Base-by-base conservation (phyloP, 53 echinoderm and acorn worm genomes). In the Patiria pectinifera region DNA sequence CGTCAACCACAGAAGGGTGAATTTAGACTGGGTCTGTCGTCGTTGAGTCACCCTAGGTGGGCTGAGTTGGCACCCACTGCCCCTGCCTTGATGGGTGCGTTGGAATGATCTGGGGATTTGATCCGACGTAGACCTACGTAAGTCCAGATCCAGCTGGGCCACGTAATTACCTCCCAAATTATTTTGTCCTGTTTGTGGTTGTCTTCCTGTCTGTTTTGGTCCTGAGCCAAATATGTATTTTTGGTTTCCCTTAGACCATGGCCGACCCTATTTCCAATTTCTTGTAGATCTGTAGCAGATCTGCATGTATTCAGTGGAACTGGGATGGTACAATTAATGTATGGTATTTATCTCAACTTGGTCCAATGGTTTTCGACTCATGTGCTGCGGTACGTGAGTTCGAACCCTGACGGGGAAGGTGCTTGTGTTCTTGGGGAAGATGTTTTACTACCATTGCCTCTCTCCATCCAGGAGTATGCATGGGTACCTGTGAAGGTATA, bases 31-130 rank as follows among this genome's bases (percentile, higher is more conserved):
- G 43, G 78, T 16, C 21, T 18, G 53, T 53, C 53, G 19, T 23
- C 7, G 44, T 88, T 88, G 88, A 88, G 88, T 88, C 88, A 88
- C 88, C 45, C 60, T 46, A 61, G 78, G 78, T 88, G 88, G 88
- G 88, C 47, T 35, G 88, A 59, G 22, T 88, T 53, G 77, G 78
- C 77, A 88, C 88, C 88, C 88, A 88, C 78, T 78, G 77, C 59
- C 75, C 15, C 72, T 22, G 48, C 75, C 66, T 66, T 43, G 66
- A 16, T 44, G 85, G 69, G 85, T 66, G 43, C 44, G 1, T 9
- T 14, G 69, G 85, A 24, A 69, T 85, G 63, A 85, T 62, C 85
- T 63, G 63, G 85, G 85, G 85, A 62, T 85, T 85, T 85, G 66
- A 66, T 16, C 48, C 23, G 75, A 77, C 78, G 26, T 76, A 59